These are phyloP conservation scores for Papilio polytes DNA, from an alignment of 1,140 invertebrate species.

Conservation along the genomic window DNA sequence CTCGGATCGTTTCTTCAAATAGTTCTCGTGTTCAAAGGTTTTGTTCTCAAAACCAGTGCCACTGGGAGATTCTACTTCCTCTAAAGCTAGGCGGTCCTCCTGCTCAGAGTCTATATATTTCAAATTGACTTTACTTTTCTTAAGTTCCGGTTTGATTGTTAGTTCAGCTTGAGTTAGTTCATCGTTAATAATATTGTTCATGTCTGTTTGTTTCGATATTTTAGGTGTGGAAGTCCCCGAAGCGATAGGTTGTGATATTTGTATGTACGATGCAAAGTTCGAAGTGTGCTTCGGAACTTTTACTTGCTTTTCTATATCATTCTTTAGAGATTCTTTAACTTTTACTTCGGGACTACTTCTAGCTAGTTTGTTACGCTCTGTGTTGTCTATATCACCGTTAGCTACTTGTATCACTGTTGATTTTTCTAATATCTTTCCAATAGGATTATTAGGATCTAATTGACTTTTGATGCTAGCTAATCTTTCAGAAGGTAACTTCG, in stretches of 20 bases:
- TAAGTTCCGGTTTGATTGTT: constrained; percentile 50
- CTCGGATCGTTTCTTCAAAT: constrained; percentile 74
- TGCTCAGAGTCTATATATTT: constrained; percentile 75
- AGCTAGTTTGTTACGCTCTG: constrained; percentile 54
- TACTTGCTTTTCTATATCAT: constrained; percentile 79
- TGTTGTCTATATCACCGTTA: constrained; percentile 71
- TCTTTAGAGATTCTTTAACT: constrained; percentile 69
- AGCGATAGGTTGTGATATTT: constrained; percentile 78
- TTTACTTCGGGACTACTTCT: constrained; percentile 61
- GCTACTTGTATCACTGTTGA: constrained; percentile 80
- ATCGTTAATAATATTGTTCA: constrained; percentile 51
- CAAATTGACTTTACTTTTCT: constrained; percentile 56
- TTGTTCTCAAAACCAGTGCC: constrained; percentile 82
- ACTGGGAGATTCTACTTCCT: constrained; percentile 74
- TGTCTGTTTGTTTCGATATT: constrained; percentile 49
- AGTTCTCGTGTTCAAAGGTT: constrained; percentile 83
- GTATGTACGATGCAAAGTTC: constrained; percentile 85
- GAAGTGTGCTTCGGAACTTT: constrained; percentile 79
- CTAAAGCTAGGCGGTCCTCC: constrained; percentile 60
- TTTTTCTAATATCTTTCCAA: constrained; percentile 82
- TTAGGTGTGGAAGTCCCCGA: constrained; percentile 62
- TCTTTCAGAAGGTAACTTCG: constrained; percentile 69
- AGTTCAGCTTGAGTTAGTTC: constrained; percentile 45
- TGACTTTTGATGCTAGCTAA: constrained; percentile 78
- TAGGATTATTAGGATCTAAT: constrained; percentile 80